These are phyloP conservation scores for Cephalopachus bancanus DNA, from an alignment of 2,797 vertebrate species.

Conservation along the genomic window DNA sequence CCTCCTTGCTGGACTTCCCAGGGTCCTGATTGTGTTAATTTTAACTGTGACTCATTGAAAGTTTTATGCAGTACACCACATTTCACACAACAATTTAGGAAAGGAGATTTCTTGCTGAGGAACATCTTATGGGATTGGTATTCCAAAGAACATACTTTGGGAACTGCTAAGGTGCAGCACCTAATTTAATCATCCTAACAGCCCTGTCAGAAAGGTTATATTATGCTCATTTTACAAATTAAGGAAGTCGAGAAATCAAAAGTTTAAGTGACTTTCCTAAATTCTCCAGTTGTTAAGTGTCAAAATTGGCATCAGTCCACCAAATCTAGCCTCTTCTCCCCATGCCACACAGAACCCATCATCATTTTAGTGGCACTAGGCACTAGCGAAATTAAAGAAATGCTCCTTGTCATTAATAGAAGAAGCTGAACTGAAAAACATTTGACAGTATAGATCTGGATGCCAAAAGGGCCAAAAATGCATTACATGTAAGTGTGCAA, in stretches of 20 bases:
- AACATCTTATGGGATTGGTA: not conserved
- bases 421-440: slow-evolving; percentile 57
- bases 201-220: not conserved
- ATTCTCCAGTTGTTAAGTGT: slow-evolving; percentile 64
- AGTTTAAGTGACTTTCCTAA: slow-evolving; percentile 64
- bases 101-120: not conserved
- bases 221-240: slow-evolving; percentile 60
- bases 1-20: not conserved
- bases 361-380: slow-evolving; percentile 20
- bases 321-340: slow-evolving; percentile 22
- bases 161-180: not conserved
- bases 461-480: slow-evolving; percentile 51
- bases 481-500: not conserved
- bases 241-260: slow-evolving; percentile 56
- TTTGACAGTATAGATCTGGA: slow-evolving; percentile 24
- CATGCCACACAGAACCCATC: not conserved
- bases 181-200: slow-evolving; percentile 62
- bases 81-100: slow-evolving; percentile 58
- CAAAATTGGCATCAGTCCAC: slow-evolving; percentile 40
- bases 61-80: not conserved
- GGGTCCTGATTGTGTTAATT: not conserved
- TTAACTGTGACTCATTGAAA: not conserved
- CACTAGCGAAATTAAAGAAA: slow-evolving; percentile 44
- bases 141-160: slow-evolving; percentile 55
- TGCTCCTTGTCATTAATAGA: slow-evolving; percentile 44